Base-by-base conservation (phyloP, 1,140 invertebrate species). In the Hermatobates lingyangjiaoensis region DNA sequence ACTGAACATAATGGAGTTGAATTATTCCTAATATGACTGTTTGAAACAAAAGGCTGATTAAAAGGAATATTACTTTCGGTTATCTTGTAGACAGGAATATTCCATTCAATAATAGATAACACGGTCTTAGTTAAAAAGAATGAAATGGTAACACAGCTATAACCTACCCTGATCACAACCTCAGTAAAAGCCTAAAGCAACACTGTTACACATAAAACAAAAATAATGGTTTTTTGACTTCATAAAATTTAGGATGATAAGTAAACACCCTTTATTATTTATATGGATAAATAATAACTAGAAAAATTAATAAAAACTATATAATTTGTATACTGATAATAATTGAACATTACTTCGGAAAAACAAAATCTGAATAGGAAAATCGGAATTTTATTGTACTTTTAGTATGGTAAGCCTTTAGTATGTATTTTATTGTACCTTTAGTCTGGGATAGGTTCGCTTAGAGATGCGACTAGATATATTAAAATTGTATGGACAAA, bases 401-500 rank as follows among this genome's bases (percentile, higher is more conserved):
- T 14, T 20, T 34, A 52, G n/a, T 47, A 28, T 48, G 27, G 14
- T 51, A 45, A 23, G n/a, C 27, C 24, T 18, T 48, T 21, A 34
- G 42, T 49, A 14, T 28, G 44, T 51, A 25, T 27, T 49, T 54
- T 54, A 59, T 5, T 26, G 27, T 51, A 79, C 77, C 73, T 90
- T 90, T 10, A 89, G 64, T 64, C 86, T 84, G 2, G 84, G 86
- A 68, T 84, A 90, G 14, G 73, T 79, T 50, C 78, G 70, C 24
- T 71, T 75, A 2, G 74, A 74, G 5, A 91, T 75, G 63, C 76
- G 80, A 54, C 73, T 73, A 34, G 63, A 75, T 26, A 95, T 80
- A 53, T 84, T 85, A 54, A 81, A 84, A 50, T 87, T 73, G 60
- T 90, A 92, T 0, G 91, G 89, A 63, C 90, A 95, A 23, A 84